Evolutionary conservation across 2,888 invertebrate species (phyloP), one percentile per base, ranked within the genome.

Genomic region (Meganola albula): DNA sequence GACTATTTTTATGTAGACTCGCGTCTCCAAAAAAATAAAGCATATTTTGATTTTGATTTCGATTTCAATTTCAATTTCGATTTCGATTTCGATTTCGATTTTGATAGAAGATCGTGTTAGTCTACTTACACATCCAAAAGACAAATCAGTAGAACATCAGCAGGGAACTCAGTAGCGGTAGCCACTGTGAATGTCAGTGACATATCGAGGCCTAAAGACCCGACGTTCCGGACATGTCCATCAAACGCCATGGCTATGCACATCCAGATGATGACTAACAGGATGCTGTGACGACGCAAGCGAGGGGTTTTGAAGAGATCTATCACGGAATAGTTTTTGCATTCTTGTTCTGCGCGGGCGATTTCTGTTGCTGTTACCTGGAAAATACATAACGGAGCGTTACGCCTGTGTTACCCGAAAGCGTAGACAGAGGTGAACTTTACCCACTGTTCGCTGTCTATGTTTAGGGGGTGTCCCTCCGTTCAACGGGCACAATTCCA

Each of bases 151-250:
- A 95, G 77, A 0, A 94, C 87, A 64, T 95, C 95, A 1, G 95
- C 95, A 0, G 95, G 95, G 25, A 95, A 88, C 67, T 95, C 95
- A 0, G 95, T 94, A 1, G 92, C 91, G 0, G 92, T 91, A 0
- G 95, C 95, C 1, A 94, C 87, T 0, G 94, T 94, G 65, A 95
- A 95, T 0, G 95, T 95, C 32, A 93, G 67, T 63, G 94, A 95
- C 46, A 95, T 88, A 56, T 94, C 91, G 46, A 94, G 74, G 0
- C 94, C 94, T 20, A 96, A 74, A 6, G 93, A 91, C 2, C 93
- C 93, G 0, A 95, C 95, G 61, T 95, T 96, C 54, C 96, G 87
- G 9, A 95, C 95, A 64, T 96, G 96, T 0, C 95, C 95, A 62
- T 96, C 95, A 66, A 95, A 95, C 0, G 94, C 94, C 75, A 96